phyloP scores from a whole-genome alignment of 2,797 vertebrate species.

The Neosilurus hyrtlii region DNA sequence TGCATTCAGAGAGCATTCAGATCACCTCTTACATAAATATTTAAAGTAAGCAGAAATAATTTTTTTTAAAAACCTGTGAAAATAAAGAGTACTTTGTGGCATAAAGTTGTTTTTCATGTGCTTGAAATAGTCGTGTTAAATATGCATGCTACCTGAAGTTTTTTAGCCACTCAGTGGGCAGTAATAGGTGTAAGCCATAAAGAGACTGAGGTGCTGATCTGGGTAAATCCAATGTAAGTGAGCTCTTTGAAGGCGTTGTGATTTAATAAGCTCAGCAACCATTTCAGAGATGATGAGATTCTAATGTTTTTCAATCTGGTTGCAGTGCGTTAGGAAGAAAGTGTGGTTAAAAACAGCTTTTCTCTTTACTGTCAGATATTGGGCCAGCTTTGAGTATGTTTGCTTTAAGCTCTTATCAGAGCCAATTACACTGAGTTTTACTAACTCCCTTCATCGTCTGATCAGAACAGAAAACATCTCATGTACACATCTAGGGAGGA shows the following conservation, averaged over 20 bases:
- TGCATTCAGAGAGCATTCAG: background rate
- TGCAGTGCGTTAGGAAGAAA: conserved; percentile 43
- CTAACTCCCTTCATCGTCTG: conserved; percentile 60
- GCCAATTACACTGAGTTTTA: conserved; percentile 58
- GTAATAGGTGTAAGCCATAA: conserved; percentile 61
- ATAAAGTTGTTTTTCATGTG: conserved; percentile 19
- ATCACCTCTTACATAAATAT: background rate
- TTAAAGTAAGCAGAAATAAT: conserved; percentile 18
- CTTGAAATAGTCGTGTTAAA: conserved; percentile 28
- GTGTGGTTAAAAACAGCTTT: conserved; percentile 27
- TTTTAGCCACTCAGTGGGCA: conserved; percentile 45
- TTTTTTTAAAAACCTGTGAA: background rate
- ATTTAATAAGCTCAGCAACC: conserved; percentile 53
- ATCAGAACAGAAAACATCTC: conserved; percentile 51
- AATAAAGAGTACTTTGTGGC: background rate
- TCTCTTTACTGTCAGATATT: conserved; percentile 16
- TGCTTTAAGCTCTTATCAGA: conserved; percentile 61
- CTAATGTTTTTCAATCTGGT: conserved; percentile 43
- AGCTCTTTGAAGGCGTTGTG: conserved; percentile 64
- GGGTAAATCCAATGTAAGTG: conserved; percentile 67
- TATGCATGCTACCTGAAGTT: conserved; percentile 22
- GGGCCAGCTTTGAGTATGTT: conserved; percentile 41
- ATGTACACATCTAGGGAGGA: conserved; percentile 58
- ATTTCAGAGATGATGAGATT: conserved; percentile 48
- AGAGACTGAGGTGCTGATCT: conserved; percentile 56